Base-by-base conservation (phyloP, 2,113 vertebrate species). In the Meriones unguiculatus region DNA sequence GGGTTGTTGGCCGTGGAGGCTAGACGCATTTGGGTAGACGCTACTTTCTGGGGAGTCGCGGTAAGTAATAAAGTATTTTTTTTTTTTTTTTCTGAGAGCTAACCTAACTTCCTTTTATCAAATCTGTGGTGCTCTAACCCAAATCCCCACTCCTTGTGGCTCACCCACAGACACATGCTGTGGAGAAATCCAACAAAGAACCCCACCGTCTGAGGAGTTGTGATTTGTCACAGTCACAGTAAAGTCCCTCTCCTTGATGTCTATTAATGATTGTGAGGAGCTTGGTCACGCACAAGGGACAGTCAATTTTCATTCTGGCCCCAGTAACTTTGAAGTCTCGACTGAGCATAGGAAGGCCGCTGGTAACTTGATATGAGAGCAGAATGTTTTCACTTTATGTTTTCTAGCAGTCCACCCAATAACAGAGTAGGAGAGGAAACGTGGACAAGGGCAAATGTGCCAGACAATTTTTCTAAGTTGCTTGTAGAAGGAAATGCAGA, bases 141-240 rank as follows among this genome's bases (percentile, higher is more conserved):
- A 57, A 35, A 76, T 38, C 32, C 46, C n/a, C 65, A 38, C 80
- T 9, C 46, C 64, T 69, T 0, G 30, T 30, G 89, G 97, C 97
- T 98, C 93, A 98, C 96, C 91, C 4, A 98, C 5, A 57, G 57
- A 13, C 15, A 98, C 4, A 1, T 65, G 24, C 76, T 98, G 76
- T 28, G 96, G 89, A 93, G 97, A 98, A 97, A 97, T 87, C 75
- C 93, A 98, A 22, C 98, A 98, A 35, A 98, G 25, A 35, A 98
- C 93, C 15, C 97, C 97, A 46, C 62, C 97, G 94, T 98, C 89
- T 0, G 1, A 82, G 57, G 38, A 2, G 54, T 4, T 52, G 62
- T 98, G 94, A 87, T 95, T 3, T 54, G 0, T 57, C 86, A 98
- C 2, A 0, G 65, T 65, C 67, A 98, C 67, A 20, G 97, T 97